Evolutionary conservation across 2,797 vertebrate genomes (phyloP).

Genomic region (Molossus alvarezi): DNA sequence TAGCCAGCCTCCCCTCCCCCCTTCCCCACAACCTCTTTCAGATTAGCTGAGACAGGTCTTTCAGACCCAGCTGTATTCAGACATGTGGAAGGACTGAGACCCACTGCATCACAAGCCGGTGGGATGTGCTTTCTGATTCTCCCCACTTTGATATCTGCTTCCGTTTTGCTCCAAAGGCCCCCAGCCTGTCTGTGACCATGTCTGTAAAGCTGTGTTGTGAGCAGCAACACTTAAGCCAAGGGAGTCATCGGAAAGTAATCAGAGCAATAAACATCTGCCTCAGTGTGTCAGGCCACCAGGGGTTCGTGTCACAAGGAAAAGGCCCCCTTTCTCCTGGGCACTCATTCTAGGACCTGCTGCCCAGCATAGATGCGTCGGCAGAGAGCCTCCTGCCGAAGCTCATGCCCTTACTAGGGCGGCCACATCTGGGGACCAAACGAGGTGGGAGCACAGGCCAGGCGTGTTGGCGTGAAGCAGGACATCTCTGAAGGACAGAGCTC

Average conservation of each 20-base stretch:
- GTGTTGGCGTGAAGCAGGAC: not conserved
- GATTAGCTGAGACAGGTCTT: not conserved
- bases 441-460: not conserved
- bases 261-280: not conserved
- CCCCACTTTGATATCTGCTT: not conserved
- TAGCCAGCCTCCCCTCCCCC: not conserved
- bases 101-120: not conserved
- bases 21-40: not conserved
- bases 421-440: not conserved
- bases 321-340: not conserved
- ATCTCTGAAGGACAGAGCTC: not conserved
- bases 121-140: not conserved
- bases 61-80: not conserved
- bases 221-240: not conserved
- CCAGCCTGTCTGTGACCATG: not conserved
- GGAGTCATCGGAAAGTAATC: not conserved
- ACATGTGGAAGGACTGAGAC: not conserved
- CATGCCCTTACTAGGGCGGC: not conserved
- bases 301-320: not conserved
- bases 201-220: not conserved
- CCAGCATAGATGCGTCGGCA: not conserved
- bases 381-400: not conserved
- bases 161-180: not conserved
- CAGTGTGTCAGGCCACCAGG: not conserved
- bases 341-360: not conserved